A percentile compares a stretch with the other conserved stretches of the same genome.
phyloP scores from a whole-genome alignment of 2,113 vertebrate species.

The Hemicordylus capensis region DNA sequence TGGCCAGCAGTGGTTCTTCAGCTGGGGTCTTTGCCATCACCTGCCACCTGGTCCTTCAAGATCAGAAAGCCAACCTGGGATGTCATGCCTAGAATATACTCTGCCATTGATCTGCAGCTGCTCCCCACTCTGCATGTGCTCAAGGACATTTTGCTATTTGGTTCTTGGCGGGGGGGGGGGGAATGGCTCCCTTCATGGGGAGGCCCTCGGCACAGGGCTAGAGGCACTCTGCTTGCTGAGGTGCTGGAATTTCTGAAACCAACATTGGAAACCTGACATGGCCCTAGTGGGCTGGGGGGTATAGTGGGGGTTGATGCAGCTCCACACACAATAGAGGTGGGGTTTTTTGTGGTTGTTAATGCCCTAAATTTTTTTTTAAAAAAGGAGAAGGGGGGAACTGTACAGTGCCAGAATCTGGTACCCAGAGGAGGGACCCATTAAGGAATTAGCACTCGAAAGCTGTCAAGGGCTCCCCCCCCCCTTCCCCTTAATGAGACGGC shows the following conservation, averaged over 20 bases:
- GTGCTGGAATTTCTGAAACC: neutral
- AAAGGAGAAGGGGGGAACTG: neutral
- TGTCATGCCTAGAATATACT: neutral
- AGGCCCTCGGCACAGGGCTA: neutral
- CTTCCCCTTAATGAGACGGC: constrained; percentile 45
- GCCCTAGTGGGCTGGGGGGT: no score
- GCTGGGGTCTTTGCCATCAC: neutral
- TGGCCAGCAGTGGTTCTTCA: neutral
- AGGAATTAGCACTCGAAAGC: constrained; percentile 40
- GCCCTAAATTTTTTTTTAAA: neutral
- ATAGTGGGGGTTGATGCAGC: neutral
- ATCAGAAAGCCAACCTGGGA: no score
- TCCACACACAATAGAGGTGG: neutral
- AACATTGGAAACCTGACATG: neutral
- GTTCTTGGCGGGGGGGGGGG: no score
- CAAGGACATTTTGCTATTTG: neutral
- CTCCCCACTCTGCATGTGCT: neutral
- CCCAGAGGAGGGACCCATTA: constrained; percentile 33
- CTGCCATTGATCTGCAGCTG: no score
- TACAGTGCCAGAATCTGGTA: neutral
- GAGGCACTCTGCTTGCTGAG: neutral
- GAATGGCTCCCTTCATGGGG: no score
- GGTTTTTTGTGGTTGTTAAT: no score
- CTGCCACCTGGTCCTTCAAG: neutral
- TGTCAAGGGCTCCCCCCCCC: constrained; percentile 33